Base-by-base conservation (phyloP, 2,113 vertebrate species). In the Sinocyclocheilus maitianheensis region DNA sequence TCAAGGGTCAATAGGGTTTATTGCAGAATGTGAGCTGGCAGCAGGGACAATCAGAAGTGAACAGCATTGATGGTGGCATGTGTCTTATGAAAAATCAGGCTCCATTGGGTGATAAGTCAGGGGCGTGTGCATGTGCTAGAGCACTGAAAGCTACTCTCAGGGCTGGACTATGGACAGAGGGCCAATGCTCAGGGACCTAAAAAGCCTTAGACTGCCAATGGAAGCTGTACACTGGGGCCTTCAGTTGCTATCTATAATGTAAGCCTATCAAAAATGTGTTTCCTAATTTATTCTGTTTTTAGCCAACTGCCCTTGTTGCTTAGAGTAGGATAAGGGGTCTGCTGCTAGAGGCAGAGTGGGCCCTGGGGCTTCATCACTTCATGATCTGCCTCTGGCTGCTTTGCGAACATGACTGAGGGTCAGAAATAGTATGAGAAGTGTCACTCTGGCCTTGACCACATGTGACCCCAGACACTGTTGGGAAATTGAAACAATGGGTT, bases 1-100 rank as follows among this genome's bases (percentile, higher is more conserved):
- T 10, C 55, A 63, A 43, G 40, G 55, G 12, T 62, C 77, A 43
- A 2, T 62, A 20, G 55, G 20, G 34, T 63, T 80, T 62, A 24
- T 80, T 34, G 77, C 6, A 62, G 20, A 62, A 40, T 80, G 34
- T 63, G 58, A 80, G 10, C 77, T 60, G 77, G 18, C 53, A 78
- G 10, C 18, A 40, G 22, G 34, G 20, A 43, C 34, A 60, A 22
- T 62, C 30, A 62, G 77, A 24, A 43, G 11, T 62, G 77, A 62
- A 80, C 34, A 8, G 20, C 30, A 43, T 43, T 43, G 22, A 80
- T 80, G 30, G 53, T 62, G 77, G 22, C 34, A 43, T 62, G 55
- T 9, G 55, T 80, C 34, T 43, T 30, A 16, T 80, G 77, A 78
- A 26, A 46, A 76, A 26, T 67, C 24, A 67, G 26, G 63, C 24